These are phyloP conservation scores for Ectemnius lituratus DNA, from an alignment of 2,888 invertebrate genomes.

Conservation along the genomic window DNA sequence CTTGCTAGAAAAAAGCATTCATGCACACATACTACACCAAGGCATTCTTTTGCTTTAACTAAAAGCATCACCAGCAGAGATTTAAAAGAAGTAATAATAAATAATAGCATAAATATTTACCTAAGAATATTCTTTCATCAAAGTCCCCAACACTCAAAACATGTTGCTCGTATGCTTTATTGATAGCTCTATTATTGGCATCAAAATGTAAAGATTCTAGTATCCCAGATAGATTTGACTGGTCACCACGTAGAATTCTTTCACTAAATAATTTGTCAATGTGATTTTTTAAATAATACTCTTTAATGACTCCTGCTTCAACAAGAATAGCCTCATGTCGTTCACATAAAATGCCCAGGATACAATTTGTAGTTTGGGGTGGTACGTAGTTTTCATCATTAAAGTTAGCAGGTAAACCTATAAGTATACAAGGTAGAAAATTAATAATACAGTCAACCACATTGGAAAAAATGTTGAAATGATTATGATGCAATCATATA, in stretches of 20 bases:
- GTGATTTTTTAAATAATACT: conserved; percentile 90
- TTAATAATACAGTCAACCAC: neutral
- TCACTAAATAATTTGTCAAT: conserved; percentile 86
- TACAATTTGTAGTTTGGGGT: conserved; percentile 86
- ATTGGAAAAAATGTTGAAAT: too few species aligned
- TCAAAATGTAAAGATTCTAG: conserved; percentile 91
- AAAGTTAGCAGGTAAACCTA: conserved; percentile 87
- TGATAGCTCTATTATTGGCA: conserved; percentile 89
- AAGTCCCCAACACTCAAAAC: conserved; percentile 95
- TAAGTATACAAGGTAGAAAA: conserved; percentile 34
- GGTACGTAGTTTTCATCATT: conserved; percentile 81
- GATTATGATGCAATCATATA: neutral
- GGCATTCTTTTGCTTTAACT: too few species aligned
- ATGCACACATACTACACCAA: too few species aligned
- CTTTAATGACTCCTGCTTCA: conserved; percentile 94
- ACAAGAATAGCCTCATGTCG: conserved; percentile 89
- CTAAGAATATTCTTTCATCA: conserved; percentile 97
- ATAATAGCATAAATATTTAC: conserved; percentile 77
- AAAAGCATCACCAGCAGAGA: too few species aligned
- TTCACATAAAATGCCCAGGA: conserved; percentile 89
- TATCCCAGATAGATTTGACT: conserved; percentile 85
- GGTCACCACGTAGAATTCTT: conserved; percentile 87
- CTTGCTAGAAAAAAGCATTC: too few species aligned
- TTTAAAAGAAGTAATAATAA: neutral
- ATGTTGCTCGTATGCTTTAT: conserved; percentile 93